Conservation (phyloP, 2,113 vertebrate species). For the Gymnobelideus leadbeateri region DNA sequence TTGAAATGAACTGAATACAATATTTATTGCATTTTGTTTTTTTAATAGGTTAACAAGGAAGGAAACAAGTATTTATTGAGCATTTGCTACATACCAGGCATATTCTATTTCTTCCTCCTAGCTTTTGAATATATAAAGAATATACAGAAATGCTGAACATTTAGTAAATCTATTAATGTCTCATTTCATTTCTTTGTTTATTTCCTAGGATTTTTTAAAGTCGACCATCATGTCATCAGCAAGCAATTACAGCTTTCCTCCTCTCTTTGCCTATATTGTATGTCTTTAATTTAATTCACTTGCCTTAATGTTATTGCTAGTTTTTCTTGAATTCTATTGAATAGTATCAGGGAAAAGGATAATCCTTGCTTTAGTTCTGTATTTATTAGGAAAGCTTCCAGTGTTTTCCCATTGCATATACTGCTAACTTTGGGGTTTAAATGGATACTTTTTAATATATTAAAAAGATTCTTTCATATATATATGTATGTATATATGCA, state of each 20-base stretch:
- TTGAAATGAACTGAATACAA: neutral
- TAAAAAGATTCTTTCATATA: neutral
- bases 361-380: neutral
- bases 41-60: neutral
- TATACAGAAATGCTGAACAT: neutral
- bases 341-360: neutral
- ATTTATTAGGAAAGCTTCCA: neutral
- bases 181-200: neutral
- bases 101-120: neutral
- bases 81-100: neutral
- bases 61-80: neutral
- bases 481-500: too few species aligned
- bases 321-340: neutral
- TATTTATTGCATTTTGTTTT: neutral
- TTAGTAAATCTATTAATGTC: neutral
- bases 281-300: neutral
- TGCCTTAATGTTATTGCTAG: neutral
- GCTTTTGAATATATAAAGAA: neutral
- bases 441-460: neutral
- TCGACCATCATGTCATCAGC: neutral
- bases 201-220: neutral
- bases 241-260: neutral
- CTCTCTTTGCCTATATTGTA: neutral
- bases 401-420: neutral
- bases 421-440: neutral